These are phyloP conservation scores for Limnothrissa miodon DNA, from an alignment of 2,113 vertebrate species.

Conservation along the genomic window DNA sequence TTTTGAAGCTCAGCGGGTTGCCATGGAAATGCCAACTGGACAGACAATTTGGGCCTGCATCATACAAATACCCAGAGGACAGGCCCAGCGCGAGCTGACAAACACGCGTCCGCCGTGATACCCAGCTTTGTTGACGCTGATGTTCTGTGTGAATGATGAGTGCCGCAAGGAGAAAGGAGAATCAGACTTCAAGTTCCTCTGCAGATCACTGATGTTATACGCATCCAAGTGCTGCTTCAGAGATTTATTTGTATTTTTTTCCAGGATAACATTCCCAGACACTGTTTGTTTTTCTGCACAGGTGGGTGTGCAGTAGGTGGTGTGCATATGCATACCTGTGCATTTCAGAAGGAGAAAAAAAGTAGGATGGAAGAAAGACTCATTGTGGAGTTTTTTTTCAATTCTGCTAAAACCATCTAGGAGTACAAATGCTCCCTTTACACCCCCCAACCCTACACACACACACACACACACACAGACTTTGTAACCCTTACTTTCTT, in stretches of 20 bases:
- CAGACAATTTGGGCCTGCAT: neutral
- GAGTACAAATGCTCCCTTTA: neutral
- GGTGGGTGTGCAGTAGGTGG: neutral
- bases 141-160: no score
- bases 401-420: neutral
- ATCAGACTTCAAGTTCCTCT: neutral
- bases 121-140: neutral
- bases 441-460: neutral
- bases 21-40: conserved; percentile 41
- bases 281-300: neutral
- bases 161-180: no score
- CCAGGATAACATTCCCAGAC: neutral
- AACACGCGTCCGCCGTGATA: neutral
- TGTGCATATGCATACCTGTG: neutral
- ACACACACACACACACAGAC: neutral
- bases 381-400: neutral
- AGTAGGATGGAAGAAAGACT: neutral
- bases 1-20: conserved; percentile 27
- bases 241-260: neutral
- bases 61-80: neutral
- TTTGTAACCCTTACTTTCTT: neutral
- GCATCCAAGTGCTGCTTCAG: neutral
- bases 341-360: neutral
- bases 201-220: neutral
- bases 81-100: neutral